Conservation (phyloP, 2,888 invertebrate genomes). For the Podotricha telesiphe region DNA sequence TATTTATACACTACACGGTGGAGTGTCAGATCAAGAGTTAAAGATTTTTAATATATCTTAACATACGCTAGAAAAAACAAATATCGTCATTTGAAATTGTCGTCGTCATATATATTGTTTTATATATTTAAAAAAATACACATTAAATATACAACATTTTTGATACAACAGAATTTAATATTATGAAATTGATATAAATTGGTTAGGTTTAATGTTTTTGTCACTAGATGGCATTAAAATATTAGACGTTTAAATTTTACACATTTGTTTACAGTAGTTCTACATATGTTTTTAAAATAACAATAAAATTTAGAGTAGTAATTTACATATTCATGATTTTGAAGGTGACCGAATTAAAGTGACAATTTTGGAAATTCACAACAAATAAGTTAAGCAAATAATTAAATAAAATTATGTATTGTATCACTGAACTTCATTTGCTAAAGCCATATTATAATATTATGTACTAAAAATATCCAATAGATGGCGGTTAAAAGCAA, state of each 20-base stretch:
- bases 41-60: background rate
- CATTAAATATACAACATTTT: no score
- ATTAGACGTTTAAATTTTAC: background rate
- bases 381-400: background rate
- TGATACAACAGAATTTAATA: no score
- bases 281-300: background rate
- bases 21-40: slow-evolving; percentile 11
- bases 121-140: no score
- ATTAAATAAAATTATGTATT: background rate
- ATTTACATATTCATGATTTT: background rate
- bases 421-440: slow-evolving; percentile 4
- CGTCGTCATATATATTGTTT: no score
- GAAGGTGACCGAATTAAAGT: background rate
- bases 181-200: no score
- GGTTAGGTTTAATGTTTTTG: no score
- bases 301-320: background rate
- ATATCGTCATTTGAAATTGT: background rate
- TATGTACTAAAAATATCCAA: slow-evolving; percentile 2
- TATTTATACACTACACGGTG: slow-evolving; percentile 17
- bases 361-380: background rate
- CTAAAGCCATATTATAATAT: background rate
- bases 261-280: no score
- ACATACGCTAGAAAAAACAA: background rate
- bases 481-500: slow-evolving; percentile 8
- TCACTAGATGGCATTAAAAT: background rate